Evolutionary conservation across 1,140 invertebrate species (phyloP).

Genomic region (Aricia agestis): DNA sequence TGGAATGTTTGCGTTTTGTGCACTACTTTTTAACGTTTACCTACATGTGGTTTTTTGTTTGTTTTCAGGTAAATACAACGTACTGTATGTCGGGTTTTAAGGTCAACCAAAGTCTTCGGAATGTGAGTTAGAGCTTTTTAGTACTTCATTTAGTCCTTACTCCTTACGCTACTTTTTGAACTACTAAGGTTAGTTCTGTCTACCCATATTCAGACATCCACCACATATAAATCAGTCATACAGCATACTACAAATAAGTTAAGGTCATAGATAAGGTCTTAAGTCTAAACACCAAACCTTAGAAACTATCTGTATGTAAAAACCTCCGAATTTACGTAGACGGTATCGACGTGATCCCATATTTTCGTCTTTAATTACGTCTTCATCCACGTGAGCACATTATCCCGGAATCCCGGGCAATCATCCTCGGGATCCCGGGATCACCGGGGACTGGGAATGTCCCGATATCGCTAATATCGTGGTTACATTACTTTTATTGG

Average conservation of each 20-base stretch:
- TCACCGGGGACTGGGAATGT: constrained; percentile 38
- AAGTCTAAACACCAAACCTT: too few relatives aligned
- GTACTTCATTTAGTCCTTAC: too few relatives aligned
- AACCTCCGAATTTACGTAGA: too few relatives aligned
- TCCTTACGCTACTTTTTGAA: too few relatives aligned
- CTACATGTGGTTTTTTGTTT: background rate
- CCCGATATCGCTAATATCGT: background rate
- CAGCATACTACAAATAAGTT: too few relatives aligned
- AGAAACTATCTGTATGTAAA: too few relatives aligned
- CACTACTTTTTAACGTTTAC: background rate
- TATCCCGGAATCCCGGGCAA: constrained; percentile 41
- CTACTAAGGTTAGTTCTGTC: too few relatives aligned
- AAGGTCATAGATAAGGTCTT: too few relatives aligned
- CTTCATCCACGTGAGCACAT: constrained; percentile 34
- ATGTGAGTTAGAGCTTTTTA: too few relatives aligned
- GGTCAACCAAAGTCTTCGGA: too few relatives aligned
- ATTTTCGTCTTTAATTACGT: constrained; percentile 25
- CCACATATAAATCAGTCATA: too few relatives aligned
- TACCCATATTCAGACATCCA: too few relatives aligned
- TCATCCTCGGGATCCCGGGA: constrained; percentile 54
- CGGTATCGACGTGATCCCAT: background rate
- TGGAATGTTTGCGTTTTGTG: constrained; percentile 5
- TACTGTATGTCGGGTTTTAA: background rate
- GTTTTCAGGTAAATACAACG: background rate
- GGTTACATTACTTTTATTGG: constrained; percentile 9